Base-by-base conservation (phyloP, 2,888 invertebrate species). In the Caradrina clavipalpis region DNA sequence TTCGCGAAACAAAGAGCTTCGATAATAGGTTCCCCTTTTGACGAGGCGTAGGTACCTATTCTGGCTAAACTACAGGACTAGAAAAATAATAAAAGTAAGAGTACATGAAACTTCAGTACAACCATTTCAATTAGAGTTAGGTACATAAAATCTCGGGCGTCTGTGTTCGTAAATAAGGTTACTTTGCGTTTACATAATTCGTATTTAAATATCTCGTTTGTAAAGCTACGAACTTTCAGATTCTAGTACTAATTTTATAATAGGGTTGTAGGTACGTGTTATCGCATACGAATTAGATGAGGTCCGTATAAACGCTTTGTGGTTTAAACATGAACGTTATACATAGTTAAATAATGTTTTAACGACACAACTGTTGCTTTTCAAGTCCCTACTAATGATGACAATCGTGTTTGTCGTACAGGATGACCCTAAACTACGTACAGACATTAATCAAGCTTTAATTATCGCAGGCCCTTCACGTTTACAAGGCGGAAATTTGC, bases 401-500 rank as follows among this genome's bases (percentile, higher is more conserved):
- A 72, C 74, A 81, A 71, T 78, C 56, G 70, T 68, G 63, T 80
- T 64, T 69, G 78, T 70, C 54, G 59, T 68, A 68, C 62, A 72
- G 76, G 73, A 76, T 74, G 69, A 80, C 76, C 72, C 57, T 69
- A 64, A 79, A 76, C 54, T 68, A 76, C 68, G 47, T 64, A 69
- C 31, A 76, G 61, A 72, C 80, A 86, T 87, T 84, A 86, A 87
- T 87, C 86, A 84, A 78, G 73, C 80, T 85, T 84, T 87, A 87
- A 87, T 78, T 82, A 87, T 84, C 82, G 74, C 69, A 73, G 72
- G 66, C 80, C 85, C 83, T 86, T 83, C 81, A 73, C 82, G 78
- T 81, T 83, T 83, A 72, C 79, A 80, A 76, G 77, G 70, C 82
- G 87, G 86, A 88, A 86, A 87, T 88, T 88, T 83, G 79, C 76